Evolutionary conservation across 2,797 vertebrate genomes (phyloP).

Genomic region (Podarcis lilfordi): DNA sequence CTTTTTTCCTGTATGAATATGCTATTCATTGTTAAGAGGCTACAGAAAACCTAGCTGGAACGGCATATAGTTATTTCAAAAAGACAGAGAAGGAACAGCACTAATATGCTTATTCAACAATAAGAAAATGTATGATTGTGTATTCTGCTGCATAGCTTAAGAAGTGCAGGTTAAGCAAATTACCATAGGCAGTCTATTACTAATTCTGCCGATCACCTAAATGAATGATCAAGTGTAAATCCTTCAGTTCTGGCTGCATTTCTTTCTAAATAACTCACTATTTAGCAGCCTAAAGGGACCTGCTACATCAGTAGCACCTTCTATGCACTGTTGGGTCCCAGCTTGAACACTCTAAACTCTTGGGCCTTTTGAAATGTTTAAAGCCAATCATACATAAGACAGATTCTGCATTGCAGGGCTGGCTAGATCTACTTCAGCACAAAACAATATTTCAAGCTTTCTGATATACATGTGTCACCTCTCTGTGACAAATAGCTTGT

Average conservation of each 20-base stretch:
- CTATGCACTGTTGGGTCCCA: constrained; percentile 79
- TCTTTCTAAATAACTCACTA: constrained; percentile 74
- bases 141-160: constrained; percentile 72
- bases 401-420: constrained; percentile 77
- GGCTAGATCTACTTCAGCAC: constrained; percentile 80
- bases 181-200: constrained; percentile 60
- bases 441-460: constrained; percentile 90
- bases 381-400: constrained; percentile 81
- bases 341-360: constrained; percentile 82
- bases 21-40: not conserved
- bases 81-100: constrained; percentile 59
- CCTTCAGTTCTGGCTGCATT: constrained; percentile 68
- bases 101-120: constrained; percentile 64
- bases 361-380: constrained; percentile 81
- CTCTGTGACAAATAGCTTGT: constrained; percentile 99
- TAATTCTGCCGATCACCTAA: constrained; percentile 71
- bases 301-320: constrained; percentile 76
- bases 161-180: constrained; percentile 80
- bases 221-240: constrained; percentile 74
- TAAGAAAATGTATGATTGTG: constrained; percentile 70
- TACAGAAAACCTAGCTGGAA: constrained; percentile 49
- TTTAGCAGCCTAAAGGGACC: constrained; percentile 80
- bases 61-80: constrained; percentile 26
- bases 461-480: constrained; percentile 99
- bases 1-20: not conserved